Percentiles rank a stretch among this genome's conserved stretches.
Evolutionary conservation across 2,888 invertebrate species (phyloP).

Genomic region (Nomada lathburiana): DNA sequence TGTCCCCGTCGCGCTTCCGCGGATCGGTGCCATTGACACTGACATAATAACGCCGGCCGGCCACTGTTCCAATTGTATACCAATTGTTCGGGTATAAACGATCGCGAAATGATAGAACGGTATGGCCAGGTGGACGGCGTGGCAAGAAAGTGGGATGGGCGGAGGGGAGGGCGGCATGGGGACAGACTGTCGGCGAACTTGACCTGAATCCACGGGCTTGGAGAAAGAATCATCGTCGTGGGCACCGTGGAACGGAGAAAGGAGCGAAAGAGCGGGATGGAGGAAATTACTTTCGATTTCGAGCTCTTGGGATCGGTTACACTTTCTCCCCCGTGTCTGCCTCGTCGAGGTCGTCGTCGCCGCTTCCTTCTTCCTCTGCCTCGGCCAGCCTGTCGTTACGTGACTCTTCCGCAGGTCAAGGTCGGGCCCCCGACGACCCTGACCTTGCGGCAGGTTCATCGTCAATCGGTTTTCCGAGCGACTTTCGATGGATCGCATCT

Average conservation of each 20-base stretch:
- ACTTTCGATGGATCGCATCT: conserved; percentile 26
- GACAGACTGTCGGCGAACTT: conserved; percentile 71
- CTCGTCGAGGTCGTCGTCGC: conserved; percentile 53
- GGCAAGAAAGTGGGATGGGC: conserved; percentile 62
- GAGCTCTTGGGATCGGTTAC: conserved; percentile 73
- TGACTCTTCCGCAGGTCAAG: conserved; percentile 54
- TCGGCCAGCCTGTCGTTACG: conserved; percentile 48
- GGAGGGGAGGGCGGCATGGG: conserved; percentile 62
- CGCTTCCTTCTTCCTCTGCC: conserved; percentile 72
- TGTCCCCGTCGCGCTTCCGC: conserved; percentile 49
- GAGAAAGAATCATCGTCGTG: conserved; percentile 75
- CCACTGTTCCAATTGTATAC: too few relatives aligned
- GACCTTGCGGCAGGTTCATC: conserved; percentile 43
- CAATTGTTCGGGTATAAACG: too few relatives aligned
- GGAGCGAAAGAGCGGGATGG: conserved; percentile 72
- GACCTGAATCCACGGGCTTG: conserved; percentile 73
- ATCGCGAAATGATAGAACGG: too few relatives aligned
- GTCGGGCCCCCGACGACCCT: conserved; percentile 32
- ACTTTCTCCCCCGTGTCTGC: conserved; percentile 66
- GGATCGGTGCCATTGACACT: conserved; percentile 81
- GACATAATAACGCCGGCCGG: conserved; percentile 77
- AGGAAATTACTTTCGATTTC: conserved; percentile 81
- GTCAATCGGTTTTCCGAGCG: conserved; percentile 44
- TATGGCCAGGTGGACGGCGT: conserved; percentile 21
- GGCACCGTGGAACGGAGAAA: conserved; percentile 75